Percentiles rank a stretch among this genome's conserved stretches.
phyloP scores from a whole-genome alignment of 2,888 invertebrate species.

The Drosophila paramelanica region DNA sequence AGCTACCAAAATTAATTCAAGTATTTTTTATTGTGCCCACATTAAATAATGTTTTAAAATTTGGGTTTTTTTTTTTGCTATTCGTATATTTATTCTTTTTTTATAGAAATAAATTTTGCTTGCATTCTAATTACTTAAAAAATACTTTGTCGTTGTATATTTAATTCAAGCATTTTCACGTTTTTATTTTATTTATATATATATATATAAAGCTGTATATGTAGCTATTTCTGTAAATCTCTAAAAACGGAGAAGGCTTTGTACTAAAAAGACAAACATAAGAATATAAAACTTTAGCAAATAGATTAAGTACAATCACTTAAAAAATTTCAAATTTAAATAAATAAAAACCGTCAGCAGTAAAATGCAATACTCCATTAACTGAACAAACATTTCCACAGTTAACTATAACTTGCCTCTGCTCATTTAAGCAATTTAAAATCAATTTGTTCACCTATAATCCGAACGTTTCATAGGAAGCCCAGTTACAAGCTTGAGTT shows the following conservation, averaged over 20 bases:
- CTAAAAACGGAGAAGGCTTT: no score
- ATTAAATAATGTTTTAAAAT: constrained; percentile 23
- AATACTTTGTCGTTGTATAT: constrained; percentile 8
- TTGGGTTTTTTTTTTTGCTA: constrained; percentile 19
- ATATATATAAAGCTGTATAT: no score
- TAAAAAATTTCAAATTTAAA: neutral
- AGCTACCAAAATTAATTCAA: constrained; percentile 69
- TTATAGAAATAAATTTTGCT: constrained; percentile 43
- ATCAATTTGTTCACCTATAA: constrained; percentile 60
- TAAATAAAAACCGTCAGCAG: neutral
- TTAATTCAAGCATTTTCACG: no score
- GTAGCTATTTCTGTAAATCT: no score
- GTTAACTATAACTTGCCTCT: neutral
- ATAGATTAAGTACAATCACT: no score
- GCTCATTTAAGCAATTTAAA: constrained; percentile 39
- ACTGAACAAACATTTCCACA: neutral
- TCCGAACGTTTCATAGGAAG: neutral
- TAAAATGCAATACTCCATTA: neutral
- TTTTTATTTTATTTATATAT: no score
- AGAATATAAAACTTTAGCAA: no score
- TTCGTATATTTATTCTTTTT: constrained; percentile 51
- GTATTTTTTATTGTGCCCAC: constrained; percentile 57
- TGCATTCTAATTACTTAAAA: constrained; percentile 14
- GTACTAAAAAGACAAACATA: no score
- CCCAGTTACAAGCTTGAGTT: constrained; percentile 4